These are phyloP conservation scores for Lepus oiostolus DNA, from an alignment of 2,797 vertebrate genomes.

Conservation along the genomic window DNA sequence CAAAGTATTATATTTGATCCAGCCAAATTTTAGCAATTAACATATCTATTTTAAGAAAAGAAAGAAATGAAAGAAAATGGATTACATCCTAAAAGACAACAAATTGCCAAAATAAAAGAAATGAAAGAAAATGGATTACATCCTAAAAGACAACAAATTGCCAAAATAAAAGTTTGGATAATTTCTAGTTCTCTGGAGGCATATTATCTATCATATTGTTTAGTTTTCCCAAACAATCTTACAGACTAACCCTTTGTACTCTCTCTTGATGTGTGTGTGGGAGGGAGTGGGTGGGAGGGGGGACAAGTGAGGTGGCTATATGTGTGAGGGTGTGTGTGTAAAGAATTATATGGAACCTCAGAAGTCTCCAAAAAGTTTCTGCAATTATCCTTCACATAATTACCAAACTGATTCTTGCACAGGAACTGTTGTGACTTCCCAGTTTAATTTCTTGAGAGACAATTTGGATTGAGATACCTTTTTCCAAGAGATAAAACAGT, in stretches of 20 bases:
- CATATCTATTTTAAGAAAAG: constrained; percentile 1
- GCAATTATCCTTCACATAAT: not conserved
- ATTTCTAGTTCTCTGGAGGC: not conserved
- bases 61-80: not conserved
- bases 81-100: not conserved
- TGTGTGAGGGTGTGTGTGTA: not conserved
- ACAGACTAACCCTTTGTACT: not conserved
- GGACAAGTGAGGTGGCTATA: not conserved
- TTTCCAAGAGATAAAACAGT: not conserved
- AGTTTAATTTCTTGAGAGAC: not conserved
- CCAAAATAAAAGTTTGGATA: not conserved
- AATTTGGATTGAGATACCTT: not conserved
- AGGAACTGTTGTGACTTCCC: not conserved
- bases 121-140: not conserved
- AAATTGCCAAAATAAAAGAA: constrained; percentile 21
- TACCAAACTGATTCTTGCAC: not conserved
- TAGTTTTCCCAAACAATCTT: not conserved
- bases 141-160: not conserved
- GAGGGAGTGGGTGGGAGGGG: too few relatives aligned
- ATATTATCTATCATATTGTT: not conserved
- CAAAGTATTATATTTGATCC: not conserved
- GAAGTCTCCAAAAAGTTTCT: constrained; percentile 2
- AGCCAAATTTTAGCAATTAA: constrained; percentile 29
- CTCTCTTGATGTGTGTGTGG: not conserved
- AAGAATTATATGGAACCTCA: not conserved